Evolutionary conservation across 2,888 invertebrate genomes (phyloP), one percentile per base, ranked within the genome.

Genomic region (Sarcophaga variegata): DNA sequence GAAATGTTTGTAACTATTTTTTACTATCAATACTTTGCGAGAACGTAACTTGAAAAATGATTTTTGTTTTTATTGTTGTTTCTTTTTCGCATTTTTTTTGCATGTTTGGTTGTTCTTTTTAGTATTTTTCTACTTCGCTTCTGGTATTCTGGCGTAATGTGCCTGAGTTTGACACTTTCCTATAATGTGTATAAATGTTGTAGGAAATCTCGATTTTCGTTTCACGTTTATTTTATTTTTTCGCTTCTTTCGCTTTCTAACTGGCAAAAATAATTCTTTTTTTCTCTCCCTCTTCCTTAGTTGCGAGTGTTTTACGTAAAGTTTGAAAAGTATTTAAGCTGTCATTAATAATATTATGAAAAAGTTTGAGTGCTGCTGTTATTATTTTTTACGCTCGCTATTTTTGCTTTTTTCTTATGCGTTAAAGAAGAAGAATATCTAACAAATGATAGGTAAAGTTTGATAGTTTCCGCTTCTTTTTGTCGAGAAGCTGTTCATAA

Each of bases 241-340:
- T 62, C 8, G n/a, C n/a, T 6, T 62, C 62, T 10, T 22, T 22
- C 22, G 22, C 22, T 22, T 62, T 62, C n/a, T 20, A 62, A 62
- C 20, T 62, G 10, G 10, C 20, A n/a, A 20, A 17, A 14, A 59
- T 17, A 17, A n/a, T n/a, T 17, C 14, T 59, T 47, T 49, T 70
- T 59, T 69, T 37, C 14, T 20, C 2, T 17, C 5, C 62, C 25
- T 45, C 63, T 22, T 62, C 47, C 27, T 14, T 77, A 14, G 59
- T n/a, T 45, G 69, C 47, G 20, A 45, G 69, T 69, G 69, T 78
- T 70, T 62, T 69, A 60, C 69, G 45, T 78, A 62, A 80, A 71
- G 71, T 80, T 64, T 79, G 71, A 63, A 72, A 72, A 72, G 71
- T 80, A 80, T 80, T 80, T 80, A 80, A 80, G 80, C 80, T 80